Base-by-base conservation (phyloP, 2,888 invertebrate genomes). In the Busseola fusca region DNA sequence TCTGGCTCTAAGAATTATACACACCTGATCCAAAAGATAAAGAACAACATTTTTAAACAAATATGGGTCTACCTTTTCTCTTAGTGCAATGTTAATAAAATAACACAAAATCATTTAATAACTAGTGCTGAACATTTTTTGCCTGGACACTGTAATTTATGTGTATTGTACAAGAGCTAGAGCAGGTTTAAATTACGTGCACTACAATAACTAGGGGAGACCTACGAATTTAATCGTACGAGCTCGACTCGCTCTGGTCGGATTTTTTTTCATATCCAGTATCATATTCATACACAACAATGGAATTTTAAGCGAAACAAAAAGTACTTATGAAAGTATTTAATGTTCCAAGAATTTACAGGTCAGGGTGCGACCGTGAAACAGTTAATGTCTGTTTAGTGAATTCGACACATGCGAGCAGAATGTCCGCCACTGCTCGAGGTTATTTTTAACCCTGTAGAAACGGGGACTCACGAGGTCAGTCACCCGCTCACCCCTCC, bases 381-480 rank as follows among this genome's bases (percentile, higher is more conserved):
- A 95, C 94, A 94, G 92, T 93, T 94, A 93, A 93, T 92, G 92
- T 90, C 93, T 94, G 94, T 94, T 94, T 94, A 94, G 93, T 94
- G 92, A 94, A 95, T 95, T 95, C 95, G 93, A 95, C 95, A 95
- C 93, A 95, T 95, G 95, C 91, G 92, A 94, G 91, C 95, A 94
- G 95, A 95, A 95, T 94, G 94, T 91, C 92, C 93, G 94, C 89
- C 90, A 90, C 90, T 91, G 91, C 91, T 92, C 89, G 89, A 91
- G 90, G 93, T 95, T 95, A 95, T 95, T 95, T 95, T 95, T 95
- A 95, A 94, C 95, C 95, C 94, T 91, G 93, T 91, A 85, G 91
- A 91, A 93, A 92, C 91, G 90, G 93, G 95, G 95, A 95, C 95
- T 91, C 93, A 92, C 91, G 90, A 93, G 95, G 95, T 95, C 95